A percentile compares a stretch with the other conserved stretches of the same genome.
These are phyloP conservation scores for Atherinomorus stipes DNA, from an alignment of 2,113 vertebrate genomes.

Conservation along the genomic window DNA sequence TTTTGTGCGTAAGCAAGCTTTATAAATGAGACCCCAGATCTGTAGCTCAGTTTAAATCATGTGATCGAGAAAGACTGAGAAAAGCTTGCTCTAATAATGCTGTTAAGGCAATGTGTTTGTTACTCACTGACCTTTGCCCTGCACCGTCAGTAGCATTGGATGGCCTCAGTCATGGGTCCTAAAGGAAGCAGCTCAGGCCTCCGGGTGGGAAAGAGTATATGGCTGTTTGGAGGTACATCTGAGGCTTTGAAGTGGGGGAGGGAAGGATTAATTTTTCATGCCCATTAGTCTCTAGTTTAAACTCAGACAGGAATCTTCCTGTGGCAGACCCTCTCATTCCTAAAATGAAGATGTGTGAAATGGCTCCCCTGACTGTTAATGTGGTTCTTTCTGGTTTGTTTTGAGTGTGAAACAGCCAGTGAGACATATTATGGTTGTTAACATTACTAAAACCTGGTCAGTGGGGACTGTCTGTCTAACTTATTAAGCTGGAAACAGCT, in stretches of 20 bases:
- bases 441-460: slow-evolving; percentile 42
- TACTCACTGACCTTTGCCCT: slow-evolving; percentile 76
- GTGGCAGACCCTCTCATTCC: slow-evolving; percentile 35
- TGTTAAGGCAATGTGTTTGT: slow-evolving; percentile 80
- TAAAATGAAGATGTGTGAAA: slow-evolving; percentile 55
- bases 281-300: slow-evolving; percentile 41
- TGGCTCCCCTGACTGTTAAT: slow-evolving; percentile 1
- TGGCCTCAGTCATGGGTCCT: slow-evolving; percentile 82
- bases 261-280: slow-evolving; percentile 41
- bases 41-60: slow-evolving; percentile 11
- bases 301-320: slow-evolving; percentile 9
- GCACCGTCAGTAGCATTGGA: slow-evolving; percentile 75
- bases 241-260: slow-evolving; percentile 49
- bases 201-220: slow-evolving; percentile 62
- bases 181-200: slow-evolving; percentile 72
- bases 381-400: neutral
- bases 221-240: slow-evolving; percentile 62
- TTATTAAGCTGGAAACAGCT: slow-evolving; percentile 42
- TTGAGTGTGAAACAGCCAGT: slow-evolving; percentile 58
- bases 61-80: slow-evolving; percentile 30
- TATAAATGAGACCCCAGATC: too few relatives aligned
- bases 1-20: too few relatives aligned
- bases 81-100: slow-evolving; percentile 69
- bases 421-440: slow-evolving; percentile 45
- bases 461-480: slow-evolving; percentile 45